phyloP scores from a whole-genome alignment of 37 sponge, comb jelly and placozoan genomes.

The Geodia barretti region DNA sequence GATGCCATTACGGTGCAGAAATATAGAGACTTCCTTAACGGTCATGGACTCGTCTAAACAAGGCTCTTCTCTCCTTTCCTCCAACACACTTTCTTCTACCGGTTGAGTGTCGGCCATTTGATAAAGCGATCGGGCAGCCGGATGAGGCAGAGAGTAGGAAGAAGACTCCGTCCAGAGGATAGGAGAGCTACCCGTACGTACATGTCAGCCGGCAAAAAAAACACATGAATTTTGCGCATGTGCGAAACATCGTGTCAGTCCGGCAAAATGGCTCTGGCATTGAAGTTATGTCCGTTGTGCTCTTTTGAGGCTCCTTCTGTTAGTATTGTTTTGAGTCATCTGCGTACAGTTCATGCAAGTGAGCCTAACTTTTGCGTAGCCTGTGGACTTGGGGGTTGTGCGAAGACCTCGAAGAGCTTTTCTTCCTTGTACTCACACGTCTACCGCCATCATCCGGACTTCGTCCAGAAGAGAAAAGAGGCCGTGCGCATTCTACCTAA shows the following conservation, averaged over 20 bases:
- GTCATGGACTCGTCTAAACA: not conserved
- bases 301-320: not conserved
- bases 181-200: not conserved
- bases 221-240: not conserved
- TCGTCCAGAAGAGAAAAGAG: no score
- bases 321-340: slow-evolving; percentile 5
- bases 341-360: slow-evolving; percentile 24
- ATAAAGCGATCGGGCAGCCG: not conserved
- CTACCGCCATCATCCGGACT: slow-evolving; percentile 8
- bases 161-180: no score
- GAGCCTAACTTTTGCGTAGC: slow-evolving; percentile 15
- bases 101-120: not conserved
- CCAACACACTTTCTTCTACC: not conserved
- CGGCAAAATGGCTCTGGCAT: no score
- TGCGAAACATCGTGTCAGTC: not conserved
- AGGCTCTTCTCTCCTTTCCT: not conserved
- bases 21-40: not conserved
- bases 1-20: not conserved
- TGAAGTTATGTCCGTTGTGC: not conserved
- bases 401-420: slow-evolving; percentile 6
- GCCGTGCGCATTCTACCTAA: no score
- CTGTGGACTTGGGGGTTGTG: slow-evolving; percentile 21
- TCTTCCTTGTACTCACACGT: slow-evolving; percentile 23
- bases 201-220: not conserved
- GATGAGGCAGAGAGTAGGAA: not conserved